Conservation (phyloP, 2,888 invertebrate species). For the Sarcophaga rosellei region DNA sequence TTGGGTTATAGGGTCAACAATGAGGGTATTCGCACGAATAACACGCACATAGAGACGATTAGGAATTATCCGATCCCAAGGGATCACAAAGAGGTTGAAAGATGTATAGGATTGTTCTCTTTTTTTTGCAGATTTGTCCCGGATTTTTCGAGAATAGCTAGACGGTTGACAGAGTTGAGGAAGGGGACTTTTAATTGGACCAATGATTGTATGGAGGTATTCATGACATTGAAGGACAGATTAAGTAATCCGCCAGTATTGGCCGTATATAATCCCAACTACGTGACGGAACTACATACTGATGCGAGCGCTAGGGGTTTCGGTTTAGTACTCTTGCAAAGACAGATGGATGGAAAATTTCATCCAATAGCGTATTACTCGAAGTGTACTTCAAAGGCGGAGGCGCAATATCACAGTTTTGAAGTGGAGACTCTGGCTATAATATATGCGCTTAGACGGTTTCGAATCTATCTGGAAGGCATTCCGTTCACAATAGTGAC, state of each 20-base stretch:
- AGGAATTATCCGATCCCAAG: slow-evolving; percentile 4
- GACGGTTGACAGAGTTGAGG: too few relatives aligned
- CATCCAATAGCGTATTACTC: too few relatives aligned
- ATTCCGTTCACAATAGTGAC: neutral
- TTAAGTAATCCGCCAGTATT: slow-evolving; percentile 31
- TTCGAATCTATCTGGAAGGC: slow-evolving; percentile 5
- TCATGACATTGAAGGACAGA: slow-evolving; percentile 14
- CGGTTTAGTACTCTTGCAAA: slow-evolving; percentile 4
- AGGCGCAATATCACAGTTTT: slow-evolving; percentile 64
- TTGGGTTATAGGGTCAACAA: too few relatives aligned
- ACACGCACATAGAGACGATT: slow-evolving; percentile 10
- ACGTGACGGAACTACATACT: too few relatives aligned
- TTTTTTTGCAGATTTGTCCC: neutral
- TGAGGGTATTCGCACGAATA: slow-evolving; percentile 15
- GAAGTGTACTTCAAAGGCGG: neutral
- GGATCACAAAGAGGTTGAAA: too few relatives aligned
- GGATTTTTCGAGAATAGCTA: neutral
- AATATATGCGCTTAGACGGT: neutral
- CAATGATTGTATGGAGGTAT: neutral
- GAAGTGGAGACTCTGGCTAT: slow-evolving; percentile 67
- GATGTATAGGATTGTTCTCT: too few relatives aligned
- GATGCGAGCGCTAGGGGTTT: neutral
- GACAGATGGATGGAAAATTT: too few relatives aligned
- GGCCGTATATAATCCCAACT: too few relatives aligned
- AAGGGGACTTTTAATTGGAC: too few relatives aligned